Evolutionary conservation across 2,888 invertebrate species (phyloP).

Genomic region (Tenthredo scrophulariae): DNA sequence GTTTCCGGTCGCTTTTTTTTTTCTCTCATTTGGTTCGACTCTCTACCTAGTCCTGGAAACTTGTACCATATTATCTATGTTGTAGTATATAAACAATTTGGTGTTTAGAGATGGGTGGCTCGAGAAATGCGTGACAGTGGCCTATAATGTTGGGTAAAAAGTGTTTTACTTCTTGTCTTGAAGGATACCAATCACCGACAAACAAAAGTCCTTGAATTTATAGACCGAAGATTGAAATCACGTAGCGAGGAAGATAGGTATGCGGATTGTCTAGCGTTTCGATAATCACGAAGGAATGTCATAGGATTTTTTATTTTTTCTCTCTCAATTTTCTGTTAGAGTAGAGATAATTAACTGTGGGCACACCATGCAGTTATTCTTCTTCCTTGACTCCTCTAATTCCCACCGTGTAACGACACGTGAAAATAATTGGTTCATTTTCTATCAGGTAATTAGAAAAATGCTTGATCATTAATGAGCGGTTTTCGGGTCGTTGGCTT

Average conservation of each 20-base stretch:
- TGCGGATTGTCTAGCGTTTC: not conserved
- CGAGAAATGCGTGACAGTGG: constrained; percentile 44
- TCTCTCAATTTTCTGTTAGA: not conserved
- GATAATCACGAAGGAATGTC: not conserved
- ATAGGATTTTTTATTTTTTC: not conserved
- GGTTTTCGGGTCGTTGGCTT: constrained; percentile 34
- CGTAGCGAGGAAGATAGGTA: not conserved
- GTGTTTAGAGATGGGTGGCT: not conserved
- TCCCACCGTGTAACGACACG: not conserved
- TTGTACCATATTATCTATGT: not conserved
- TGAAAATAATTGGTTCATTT: constrained; percentile 11
- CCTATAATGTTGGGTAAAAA: constrained; percentile 32
- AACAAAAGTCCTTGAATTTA: constrained; percentile 4
- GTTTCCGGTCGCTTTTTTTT: not conserved
- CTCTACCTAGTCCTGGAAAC: not conserved
- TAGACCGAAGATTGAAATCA: constrained; percentile 14
- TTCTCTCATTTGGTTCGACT: not conserved
- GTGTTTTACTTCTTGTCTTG: not conserved
- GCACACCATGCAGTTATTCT: not conserved
- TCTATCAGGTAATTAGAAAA: constrained; percentile 32
- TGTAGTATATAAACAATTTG: not conserved
- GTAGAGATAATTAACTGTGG: not conserved
- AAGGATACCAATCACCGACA: constrained; percentile 33
- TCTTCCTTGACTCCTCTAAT: not conserved
- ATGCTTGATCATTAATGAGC: constrained; percentile 30